phyloP scores from a whole-genome alignment of 2,113 vertebrate species.

The Phylloscopus whistleri region DNA sequence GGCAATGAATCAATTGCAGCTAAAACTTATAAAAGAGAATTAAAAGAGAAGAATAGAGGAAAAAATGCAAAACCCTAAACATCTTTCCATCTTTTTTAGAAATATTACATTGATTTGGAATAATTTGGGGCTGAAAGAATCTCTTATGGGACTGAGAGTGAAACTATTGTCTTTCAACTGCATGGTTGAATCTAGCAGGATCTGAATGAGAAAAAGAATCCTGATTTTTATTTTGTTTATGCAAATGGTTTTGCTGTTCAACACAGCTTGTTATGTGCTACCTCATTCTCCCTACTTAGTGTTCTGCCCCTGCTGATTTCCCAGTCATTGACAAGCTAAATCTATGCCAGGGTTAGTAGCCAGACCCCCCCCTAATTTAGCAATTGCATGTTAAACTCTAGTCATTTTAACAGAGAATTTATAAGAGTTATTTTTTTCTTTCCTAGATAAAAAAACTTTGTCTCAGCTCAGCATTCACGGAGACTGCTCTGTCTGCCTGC shows the following conservation, averaged over 20 bases:
- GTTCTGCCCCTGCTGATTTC: background rate
- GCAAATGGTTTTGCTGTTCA: background rate
- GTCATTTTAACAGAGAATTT: background rate
- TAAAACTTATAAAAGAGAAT: background rate
- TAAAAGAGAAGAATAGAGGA: background rate
- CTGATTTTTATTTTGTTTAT: background rate
- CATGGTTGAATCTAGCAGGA: background rate
- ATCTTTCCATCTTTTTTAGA: background rate
- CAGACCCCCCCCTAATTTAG: background rate
- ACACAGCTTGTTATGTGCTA: background rate
- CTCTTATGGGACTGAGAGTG: background rate
- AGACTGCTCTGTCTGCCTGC: background rate
- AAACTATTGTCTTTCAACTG: background rate
- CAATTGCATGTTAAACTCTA: background rate
- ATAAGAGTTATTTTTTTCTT: background rate
- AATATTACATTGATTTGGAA: background rate
- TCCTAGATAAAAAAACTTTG: background rate
- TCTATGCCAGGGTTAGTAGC: background rate
- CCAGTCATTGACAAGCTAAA: background rate
- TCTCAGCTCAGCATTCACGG: background rate
- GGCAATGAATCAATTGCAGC: background rate
- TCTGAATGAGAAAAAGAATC: background rate
- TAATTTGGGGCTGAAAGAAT: background rate
- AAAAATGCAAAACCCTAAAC: rapidly evolving
- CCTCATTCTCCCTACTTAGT: background rate